These are phyloP conservation scores for Aporophyla lueneburgensis DNA, from an alignment of 2,888 invertebrate species.

Conservation along the genomic window DNA sequence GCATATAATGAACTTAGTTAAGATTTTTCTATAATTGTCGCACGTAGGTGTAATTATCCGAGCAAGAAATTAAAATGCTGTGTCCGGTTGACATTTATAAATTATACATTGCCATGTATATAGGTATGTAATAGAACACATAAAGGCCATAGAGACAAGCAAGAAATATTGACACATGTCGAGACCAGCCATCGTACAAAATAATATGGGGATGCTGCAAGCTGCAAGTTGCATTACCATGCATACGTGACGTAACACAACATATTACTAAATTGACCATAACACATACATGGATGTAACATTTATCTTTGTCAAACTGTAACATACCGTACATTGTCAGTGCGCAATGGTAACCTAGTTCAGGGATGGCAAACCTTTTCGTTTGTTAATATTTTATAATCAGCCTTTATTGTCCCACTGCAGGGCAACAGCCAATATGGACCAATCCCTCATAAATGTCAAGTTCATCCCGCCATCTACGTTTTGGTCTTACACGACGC, in stretches of 20 bases:
- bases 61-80: slow-evolving; percentile 19
- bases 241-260: slow-evolving; percentile 20
- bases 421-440: too few species aligned
- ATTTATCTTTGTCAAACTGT: slow-evolving; percentile 64
- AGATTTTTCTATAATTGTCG: slow-evolving; percentile 50
- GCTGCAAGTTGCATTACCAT: slow-evolving; percentile 29
- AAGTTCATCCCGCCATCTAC: too few species aligned
- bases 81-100: slow-evolving; percentile 56
- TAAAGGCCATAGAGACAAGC: slow-evolving; percentile 29
- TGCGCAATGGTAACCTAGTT: slow-evolving; percentile 49
- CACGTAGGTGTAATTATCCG: slow-evolving; percentile 28
- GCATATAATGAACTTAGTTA: slow-evolving; percentile 29
- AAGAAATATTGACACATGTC: slow-evolving; percentile 32
- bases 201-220: slow-evolving; percentile 1
- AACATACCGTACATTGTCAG: slow-evolving; percentile 46
- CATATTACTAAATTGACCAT: slow-evolving; percentile 37
- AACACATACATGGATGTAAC: slow-evolving; percentile 34
- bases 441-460: too few species aligned
- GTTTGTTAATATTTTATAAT: too few species aligned
- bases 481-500: too few species aligned
- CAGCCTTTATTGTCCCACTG: too few species aligned
- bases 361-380: slow-evolving; percentile 21
- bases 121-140: slow-evolving; percentile 17
- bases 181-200: not conserved
- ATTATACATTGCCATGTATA: slow-evolving; percentile 15